Evolutionary conservation across 2,888 invertebrate species (phyloP), one percentile per base, ranked within the genome.

Genomic region (Celastrina argiolus): DNA sequence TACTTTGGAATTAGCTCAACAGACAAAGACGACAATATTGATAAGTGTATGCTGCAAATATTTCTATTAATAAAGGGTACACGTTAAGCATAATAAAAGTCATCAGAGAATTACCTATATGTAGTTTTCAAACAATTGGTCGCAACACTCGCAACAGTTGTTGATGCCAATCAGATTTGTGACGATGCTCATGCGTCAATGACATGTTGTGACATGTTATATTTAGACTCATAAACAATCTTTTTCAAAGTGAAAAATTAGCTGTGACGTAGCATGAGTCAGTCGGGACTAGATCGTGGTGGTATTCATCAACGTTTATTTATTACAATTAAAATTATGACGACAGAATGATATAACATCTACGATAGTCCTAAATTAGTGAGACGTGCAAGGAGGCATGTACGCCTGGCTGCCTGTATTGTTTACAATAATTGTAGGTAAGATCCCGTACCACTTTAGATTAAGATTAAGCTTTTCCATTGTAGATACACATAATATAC

Each of bases 241-340:
- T 56, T 61, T 59, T 61, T 61, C 34, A 61, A 10, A 36, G 36
- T 61, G 61, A 61, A 18, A 39, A 36, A 8, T n/a, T n/a, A n/a
- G n/a, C n/a, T n/a, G n/a, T 61, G 61, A 39, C 61, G 61, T 39
- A 51, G 51, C 6, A 7, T 36, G 59, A 61, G 18, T 16, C 61
- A 36, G 61, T 12, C 14, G 12, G 18, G 22, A 61, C 61, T 14
- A 61, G 61, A 61, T 61, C 1, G 14, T 34, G 31, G 16, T 61
- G 61, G 61, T 61, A 61, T 61, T 39, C 3, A 61, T 61, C 61
- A 22, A 36, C 12, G 61, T 61, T 36, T 39, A 51, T 51, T 45
- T 16, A 58, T 31, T 16, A 31, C 31, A 31, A 58, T 58, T n/a
- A 31, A 31, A n/a, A 31, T 12, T 51, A 12, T 51, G 22, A 51